Percentiles rank a stretch among this genome's conserved stretches.
phyloP scores from a whole-genome alignment of 2,888 invertebrate genomes.

The Seira musarum region DNA sequence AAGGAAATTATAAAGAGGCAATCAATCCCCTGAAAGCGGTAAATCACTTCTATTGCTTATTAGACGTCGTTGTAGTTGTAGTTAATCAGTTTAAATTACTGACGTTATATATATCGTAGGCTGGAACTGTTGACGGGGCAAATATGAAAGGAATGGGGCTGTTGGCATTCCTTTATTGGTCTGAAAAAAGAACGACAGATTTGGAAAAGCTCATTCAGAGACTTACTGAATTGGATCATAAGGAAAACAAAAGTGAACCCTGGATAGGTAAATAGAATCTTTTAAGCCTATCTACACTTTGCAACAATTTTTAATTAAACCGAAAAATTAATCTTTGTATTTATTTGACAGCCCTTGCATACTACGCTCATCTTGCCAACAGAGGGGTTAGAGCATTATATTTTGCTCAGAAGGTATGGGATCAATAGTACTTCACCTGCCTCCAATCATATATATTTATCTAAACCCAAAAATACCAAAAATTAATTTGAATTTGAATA shows the following conservation, averaged over 20 bases:
- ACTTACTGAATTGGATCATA: constrained; percentile 63
- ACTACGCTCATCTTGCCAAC: constrained; percentile 78
- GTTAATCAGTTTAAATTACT: too few species aligned
- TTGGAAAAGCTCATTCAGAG: constrained; percentile 77
- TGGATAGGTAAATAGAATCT: constrained; percentile 76
- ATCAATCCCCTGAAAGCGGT: constrained; percentile 74
- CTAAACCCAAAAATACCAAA: constrained; percentile 10
- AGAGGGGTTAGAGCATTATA: constrained; percentile 81
- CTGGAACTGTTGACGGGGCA: constrained; percentile 71
- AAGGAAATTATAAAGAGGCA: constrained; percentile 81
- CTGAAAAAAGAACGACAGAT: constrained; percentile 75
- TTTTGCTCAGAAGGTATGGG: constrained; percentile 79
- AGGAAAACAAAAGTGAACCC: constrained; percentile 76
- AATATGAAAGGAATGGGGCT: constrained; percentile 79
- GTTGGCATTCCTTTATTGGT: constrained; percentile 74
- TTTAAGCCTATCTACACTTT: too few species aligned
- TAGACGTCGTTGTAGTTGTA: too few species aligned
- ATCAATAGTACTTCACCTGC: too few species aligned
- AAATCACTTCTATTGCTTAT: too few species aligned
- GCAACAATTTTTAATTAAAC: too few species aligned
- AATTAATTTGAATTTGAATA: constrained; percentile 2
- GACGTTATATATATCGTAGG: constrained; percentile 19
- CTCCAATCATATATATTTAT: neutral
- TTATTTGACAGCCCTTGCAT: constrained; percentile 77
- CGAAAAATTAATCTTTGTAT: neutral